Conservation (phyloP, 2,113 vertebrate genomes). For the Oxyruncus cristatus region DNA sequence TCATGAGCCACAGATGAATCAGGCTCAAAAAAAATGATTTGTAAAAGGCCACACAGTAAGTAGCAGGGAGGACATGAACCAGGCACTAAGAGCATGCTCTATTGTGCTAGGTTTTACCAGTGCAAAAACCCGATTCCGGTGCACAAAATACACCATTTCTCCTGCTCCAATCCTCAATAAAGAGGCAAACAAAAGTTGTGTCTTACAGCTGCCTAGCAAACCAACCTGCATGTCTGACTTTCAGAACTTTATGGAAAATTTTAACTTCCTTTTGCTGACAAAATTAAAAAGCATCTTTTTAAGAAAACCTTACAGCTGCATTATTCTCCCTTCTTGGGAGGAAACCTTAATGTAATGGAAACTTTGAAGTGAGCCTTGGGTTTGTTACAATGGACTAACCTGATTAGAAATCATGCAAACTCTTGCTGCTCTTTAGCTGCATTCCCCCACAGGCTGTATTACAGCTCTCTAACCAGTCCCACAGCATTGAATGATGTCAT, state of each 20-base stretch:
- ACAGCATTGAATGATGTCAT: conserved; percentile 80
- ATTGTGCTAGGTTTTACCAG: neutral
- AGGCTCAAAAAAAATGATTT: conserved; percentile 9
- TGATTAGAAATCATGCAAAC: conserved; percentile 68
- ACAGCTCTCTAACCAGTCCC: conserved; percentile 75
- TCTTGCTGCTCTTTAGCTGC: conserved; percentile 58
- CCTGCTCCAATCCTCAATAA: neutral
- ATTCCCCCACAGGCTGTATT: conserved; percentile 76
- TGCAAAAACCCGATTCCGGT: neutral
- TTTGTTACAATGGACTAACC: conserved; percentile 46
- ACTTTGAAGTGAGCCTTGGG: conserved; percentile 27
- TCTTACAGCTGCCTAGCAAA: neutral
- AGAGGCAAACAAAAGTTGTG: neutral
- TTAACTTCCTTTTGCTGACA: neutral
- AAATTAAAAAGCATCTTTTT: neutral
- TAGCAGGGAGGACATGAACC: neutral
- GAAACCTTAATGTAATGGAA: conserved; percentile 1
- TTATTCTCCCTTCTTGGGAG: neutral
- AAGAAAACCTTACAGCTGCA: neutral
- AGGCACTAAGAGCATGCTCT: neutral
- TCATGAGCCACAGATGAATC: conserved; percentile 26
- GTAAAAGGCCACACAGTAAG: conserved; percentile 14
- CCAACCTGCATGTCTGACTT: neutral
- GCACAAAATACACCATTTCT: neutral
- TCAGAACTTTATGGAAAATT: neutral